Base-by-base conservation (phyloP, 2,113 vertebrate genomes). In the Pungitius pungitius region DNA sequence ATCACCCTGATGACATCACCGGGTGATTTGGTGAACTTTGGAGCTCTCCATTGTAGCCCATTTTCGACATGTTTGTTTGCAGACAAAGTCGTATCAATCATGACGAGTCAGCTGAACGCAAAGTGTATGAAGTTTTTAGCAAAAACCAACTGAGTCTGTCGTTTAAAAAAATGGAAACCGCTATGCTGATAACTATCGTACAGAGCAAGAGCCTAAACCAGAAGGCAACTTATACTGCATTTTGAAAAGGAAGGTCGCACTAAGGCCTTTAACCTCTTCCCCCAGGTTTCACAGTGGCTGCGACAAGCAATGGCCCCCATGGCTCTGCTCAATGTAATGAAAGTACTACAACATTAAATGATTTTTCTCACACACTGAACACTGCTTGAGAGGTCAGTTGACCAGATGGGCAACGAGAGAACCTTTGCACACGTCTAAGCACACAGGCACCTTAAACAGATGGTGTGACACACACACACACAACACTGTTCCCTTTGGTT, bases 371-470 rank as follows among this genome's bases (percentile, higher is more conserved):
- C 61, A 77, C 61, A 77, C 35, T 52, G 24, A 68, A 55, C 69
- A 30, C 54, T 67, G 57, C 67, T 77, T 49, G 47, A 80, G 66
- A 74, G 76, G 75, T 79, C 73, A 73, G 51, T 66, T 71, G 75
- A 65, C 68, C 77, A 90, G 83, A 79, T 84, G 69, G 78, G 69
- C 73, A 45, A 69, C 15, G n/a, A 75, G 68, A 75, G 68, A 81
- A 87, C 84, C 82, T 87, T 88, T 85, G 77, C 76, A 87, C 85
- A 82, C 10, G 59, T 75, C 72, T 83, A 78, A 81, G 79, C 60
- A 87, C 85, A 80, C 35, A 61, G 56, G 59, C 43, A 30, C 62
- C 62, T 33, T 64, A 87, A 76, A 78, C 87, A 86, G 75, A 86
- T 81, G 75, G 83, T 77, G 58, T 66, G 61, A 56, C 80, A 43